These are phyloP conservation scores for Mya arenaria DNA, from an alignment of 1,140 invertebrate species.

Conservation along the genomic window DNA sequence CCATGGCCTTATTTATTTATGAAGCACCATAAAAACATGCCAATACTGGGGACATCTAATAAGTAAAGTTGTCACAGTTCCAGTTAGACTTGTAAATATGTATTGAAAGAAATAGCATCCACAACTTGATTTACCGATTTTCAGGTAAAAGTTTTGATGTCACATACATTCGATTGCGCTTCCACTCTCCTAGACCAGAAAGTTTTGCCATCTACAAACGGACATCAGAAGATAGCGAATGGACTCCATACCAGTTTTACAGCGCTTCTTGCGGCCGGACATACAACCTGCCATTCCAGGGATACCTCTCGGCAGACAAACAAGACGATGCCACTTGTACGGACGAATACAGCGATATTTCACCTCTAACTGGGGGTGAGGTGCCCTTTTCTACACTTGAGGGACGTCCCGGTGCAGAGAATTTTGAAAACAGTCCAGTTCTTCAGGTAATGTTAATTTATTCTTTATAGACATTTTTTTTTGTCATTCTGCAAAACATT, in stretches of 20 bases:
- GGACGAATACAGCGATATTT: slow-evolving; percentile 98
- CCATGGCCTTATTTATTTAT: too few relatives aligned
- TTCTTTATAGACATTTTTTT: too few relatives aligned
- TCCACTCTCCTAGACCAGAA: slow-evolving; percentile 97
- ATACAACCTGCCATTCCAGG: slow-evolving; percentile 90
- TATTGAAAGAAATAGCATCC: too few relatives aligned
- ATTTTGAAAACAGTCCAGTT: slow-evolving; percentile 93
- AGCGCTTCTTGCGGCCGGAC: slow-evolving; percentile 95
- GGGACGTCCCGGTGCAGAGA: slow-evolving; percentile 94
- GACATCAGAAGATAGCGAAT: slow-evolving; percentile 87
- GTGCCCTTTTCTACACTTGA: slow-evolving; percentile 98
- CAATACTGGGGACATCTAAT: too few relatives aligned
- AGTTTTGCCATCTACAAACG: slow-evolving; percentile 98
- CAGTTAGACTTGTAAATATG: too few relatives aligned
- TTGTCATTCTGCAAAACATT: too few relatives aligned
- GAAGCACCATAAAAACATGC: too few relatives aligned
- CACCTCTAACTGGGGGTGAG: slow-evolving; percentile 96
- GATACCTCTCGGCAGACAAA: slow-evolving; percentile 79
- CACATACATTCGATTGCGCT: slow-evolving; percentile 96
- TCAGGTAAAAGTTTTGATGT: slow-evolving; percentile 98
- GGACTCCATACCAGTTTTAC: slow-evolving; percentile 99
- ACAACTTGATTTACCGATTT: slow-evolving; percentile 79
- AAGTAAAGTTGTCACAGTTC: too few relatives aligned
- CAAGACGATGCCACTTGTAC: slow-evolving; percentile 96
- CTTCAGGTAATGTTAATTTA: slow-evolving; percentile 88